Percentiles rank a stretch among this genome's conserved stretches.
These are phyloP conservation scores for Thelaira solivaga DNA, from an alignment of 2,888 invertebrate genomes.

Conservation along the genomic window DNA sequence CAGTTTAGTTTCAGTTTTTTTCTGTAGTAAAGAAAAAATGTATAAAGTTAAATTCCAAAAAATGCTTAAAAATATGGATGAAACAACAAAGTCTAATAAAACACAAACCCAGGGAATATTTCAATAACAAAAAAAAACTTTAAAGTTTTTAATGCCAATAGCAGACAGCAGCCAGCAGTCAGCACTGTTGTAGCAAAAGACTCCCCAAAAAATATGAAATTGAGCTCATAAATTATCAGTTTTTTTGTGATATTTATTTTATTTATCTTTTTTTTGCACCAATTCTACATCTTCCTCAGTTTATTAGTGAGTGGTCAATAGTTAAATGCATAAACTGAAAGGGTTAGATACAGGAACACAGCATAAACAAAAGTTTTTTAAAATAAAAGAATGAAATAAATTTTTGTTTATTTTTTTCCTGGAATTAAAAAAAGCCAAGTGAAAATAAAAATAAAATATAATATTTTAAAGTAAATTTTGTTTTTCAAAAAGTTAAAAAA, in stretches of 20 bases:
- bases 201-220: slow-evolving; percentile 61
- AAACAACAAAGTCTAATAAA: slow-evolving; percentile 31
- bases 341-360: slow-evolving; percentile 32
- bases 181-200: slow-evolving; percentile 26
- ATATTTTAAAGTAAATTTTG: too few species aligned
- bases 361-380: background rate
- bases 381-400: background rate
- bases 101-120: slow-evolving; percentile 6
- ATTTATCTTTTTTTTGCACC: background rate
- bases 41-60: background rate
- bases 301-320: slow-evolving; percentile 52
- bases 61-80: slow-evolving; percentile 4
- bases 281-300: slow-evolving; percentile 17
- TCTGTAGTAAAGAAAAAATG: slow-evolving; percentile 19
- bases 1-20: background rate
- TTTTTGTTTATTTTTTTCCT: background rate
- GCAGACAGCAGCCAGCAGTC: slow-evolving; percentile 46
- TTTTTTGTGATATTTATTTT: slow-evolving; percentile 23
- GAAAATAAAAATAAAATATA: too few species aligned
- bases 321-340: slow-evolving; percentile 45
- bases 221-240: slow-evolving; percentile 61
- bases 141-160: slow-evolving; percentile 52
- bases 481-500: too few species aligned
- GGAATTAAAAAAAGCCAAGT: background rate
- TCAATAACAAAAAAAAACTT: background rate